Conservation (phyloP, 2,888 invertebrate genomes). For the Andrena chrysosceles region DNA sequence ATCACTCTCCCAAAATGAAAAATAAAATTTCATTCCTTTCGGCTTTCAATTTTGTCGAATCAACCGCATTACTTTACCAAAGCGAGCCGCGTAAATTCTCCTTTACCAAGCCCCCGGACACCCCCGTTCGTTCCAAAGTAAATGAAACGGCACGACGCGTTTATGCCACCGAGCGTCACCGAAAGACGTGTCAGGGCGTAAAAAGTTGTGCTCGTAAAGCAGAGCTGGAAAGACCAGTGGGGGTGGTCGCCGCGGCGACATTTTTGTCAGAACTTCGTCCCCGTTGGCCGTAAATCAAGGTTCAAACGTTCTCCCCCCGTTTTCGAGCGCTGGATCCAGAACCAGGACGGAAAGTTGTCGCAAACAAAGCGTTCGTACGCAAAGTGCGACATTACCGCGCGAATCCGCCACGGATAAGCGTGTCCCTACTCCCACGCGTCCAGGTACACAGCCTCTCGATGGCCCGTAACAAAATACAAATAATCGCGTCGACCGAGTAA, state of each 20-base stretch:
- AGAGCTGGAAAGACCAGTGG: slow-evolving; percentile 6
- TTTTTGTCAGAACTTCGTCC: slow-evolving; percentile 39
- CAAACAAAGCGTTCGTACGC: not conserved
- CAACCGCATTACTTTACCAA: no score
- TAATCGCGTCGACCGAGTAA: slow-evolving; percentile 32
- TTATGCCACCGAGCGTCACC: slow-evolving; percentile 10
- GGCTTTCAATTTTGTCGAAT: no score
- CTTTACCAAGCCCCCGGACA: no score
- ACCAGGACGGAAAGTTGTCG: no score
- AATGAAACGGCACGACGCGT: not conserved
- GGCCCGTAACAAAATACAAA: slow-evolving; percentile 46
- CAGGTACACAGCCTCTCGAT: no score
- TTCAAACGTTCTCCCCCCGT: slow-evolving; percentile 26
- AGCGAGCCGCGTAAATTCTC: no score
- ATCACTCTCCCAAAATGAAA: no score
- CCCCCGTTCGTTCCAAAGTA: not conserved
- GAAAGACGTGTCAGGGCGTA: slow-evolving; percentile 4
- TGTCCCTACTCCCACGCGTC: no score
- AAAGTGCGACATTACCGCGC: not conserved
- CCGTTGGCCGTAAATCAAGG: slow-evolving; percentile 43
- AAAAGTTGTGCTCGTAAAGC: slow-evolving; percentile 34
- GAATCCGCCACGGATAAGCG: no score
- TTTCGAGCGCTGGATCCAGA: not conserved
- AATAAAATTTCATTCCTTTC: no score
- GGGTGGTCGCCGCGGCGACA: slow-evolving; percentile 1